Evolutionary conservation across 2,797 vertebrate species (phyloP).

Genomic region (Cossypha caffra): DNA sequence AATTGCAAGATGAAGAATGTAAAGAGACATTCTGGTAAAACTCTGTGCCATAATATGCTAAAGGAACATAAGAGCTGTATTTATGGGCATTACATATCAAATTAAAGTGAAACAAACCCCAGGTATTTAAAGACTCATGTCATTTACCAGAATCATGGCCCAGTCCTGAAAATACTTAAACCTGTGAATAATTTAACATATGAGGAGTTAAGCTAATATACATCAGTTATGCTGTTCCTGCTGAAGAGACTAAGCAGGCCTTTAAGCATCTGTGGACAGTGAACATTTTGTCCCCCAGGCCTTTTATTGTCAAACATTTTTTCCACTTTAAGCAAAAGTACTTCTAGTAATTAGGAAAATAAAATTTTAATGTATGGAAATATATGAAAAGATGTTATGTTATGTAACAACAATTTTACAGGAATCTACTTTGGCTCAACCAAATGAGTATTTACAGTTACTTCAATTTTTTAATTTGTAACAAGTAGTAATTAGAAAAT

Average conservation of each 20-base stretch:
- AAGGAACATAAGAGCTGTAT: neutral
- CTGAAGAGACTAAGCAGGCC: neutral
- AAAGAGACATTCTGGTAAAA: constrained; percentile 1
- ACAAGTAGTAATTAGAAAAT: neutral
- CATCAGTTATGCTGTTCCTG: neutral
- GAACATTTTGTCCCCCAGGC: neutral
- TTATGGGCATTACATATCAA: neutral
- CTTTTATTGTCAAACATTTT: neutral
- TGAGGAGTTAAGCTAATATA: neutral
- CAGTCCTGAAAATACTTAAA: neutral
- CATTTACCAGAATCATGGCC: neutral
- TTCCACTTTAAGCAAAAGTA: neutral
- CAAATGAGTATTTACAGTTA: neutral
- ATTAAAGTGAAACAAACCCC: neutral
- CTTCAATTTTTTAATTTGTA: neutral
- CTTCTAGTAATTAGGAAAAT: neutral
- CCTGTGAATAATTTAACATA: neutral
- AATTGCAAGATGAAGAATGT: constrained; percentile 13
- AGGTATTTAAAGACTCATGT: neutral
- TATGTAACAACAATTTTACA: neutral
- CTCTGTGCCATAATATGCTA: neutral
- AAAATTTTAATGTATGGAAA: neutral
- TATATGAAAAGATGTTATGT: neutral
- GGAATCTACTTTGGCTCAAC: neutral
- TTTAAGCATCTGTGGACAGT: neutral